Evolutionary conservation across 2,888 invertebrate genomes (phyloP), one percentile per base, ranked within the genome.

Genomic region (Fissipunctia ypsillon): DNA sequence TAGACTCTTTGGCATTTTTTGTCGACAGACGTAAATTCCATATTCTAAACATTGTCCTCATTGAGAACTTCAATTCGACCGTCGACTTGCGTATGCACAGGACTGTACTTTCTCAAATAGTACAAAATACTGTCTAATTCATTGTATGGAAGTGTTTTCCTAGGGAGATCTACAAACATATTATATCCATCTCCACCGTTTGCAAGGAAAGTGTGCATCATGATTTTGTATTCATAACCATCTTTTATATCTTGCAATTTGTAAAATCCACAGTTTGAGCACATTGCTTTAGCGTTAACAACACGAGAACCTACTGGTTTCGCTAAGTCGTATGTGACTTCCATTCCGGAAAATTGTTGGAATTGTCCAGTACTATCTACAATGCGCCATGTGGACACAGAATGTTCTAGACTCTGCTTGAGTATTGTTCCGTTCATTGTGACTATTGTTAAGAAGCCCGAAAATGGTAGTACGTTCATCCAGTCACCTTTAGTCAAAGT

Each of bases 261-360:
- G 0, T 98, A 97, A 7, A 97, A 91, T 0, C 89, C 89, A 88
- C 99, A 99, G 3, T 95, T 89, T 4, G 97, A 96, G 89, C 99
- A 99, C 4, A 97, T 94, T 0, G 97, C 97, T 87, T 97, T 92
- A 0, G 97, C 97, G 0, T 96, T 95, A 6, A 97, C 93, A 0
- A 99, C 97, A 65, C 98, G 96, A 0, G 96, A 94, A 1, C 98
- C 97, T 0, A 95, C 90, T 0, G 97, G 97, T 85, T 96, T 95
- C 0, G 94, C 91, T 69, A 98, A 91, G 92, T 99, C 97, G 86
- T 98, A 98, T 0, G 94, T 94, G 0, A 98, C 97, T 85, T 96
- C 95, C 54, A 98, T 88, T 9, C 99, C 99, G 28, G 99, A 98
- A 66, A 98, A 95, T 94, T 99, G 99, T 19, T 99, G 94, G 89